phyloP scores from a whole-genome alignment of 2,888 invertebrate species.

The Parnassius smintheus region DNA sequence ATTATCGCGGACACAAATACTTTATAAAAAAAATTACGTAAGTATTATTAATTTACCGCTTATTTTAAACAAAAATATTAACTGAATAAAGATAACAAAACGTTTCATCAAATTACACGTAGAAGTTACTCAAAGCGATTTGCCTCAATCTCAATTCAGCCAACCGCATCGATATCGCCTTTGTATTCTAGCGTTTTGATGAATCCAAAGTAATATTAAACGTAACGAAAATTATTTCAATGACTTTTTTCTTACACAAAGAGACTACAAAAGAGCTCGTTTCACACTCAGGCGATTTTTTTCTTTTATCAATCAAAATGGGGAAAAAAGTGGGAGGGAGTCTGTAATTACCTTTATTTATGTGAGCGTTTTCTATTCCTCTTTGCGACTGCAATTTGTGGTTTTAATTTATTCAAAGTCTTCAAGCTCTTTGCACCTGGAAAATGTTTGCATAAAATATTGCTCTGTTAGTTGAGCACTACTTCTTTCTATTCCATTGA shows the following conservation, averaged over 20 bases:
- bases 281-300: conserved; percentile 43
- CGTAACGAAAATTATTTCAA: conserved; percentile 47
- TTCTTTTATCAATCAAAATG: conserved; percentile 48
- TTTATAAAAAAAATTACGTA: no score
- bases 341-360: conserved; percentile 75
- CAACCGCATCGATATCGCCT: conserved; percentile 32
- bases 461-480: conserved; percentile 61
- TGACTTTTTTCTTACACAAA: conserved; percentile 39
- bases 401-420: conserved; percentile 74
- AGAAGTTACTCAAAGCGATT: conserved; percentile 46
- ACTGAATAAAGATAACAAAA: conserved; percentile 13
- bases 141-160: conserved; percentile 41
- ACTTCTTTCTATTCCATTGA: conserved; percentile 54
- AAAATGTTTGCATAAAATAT: conserved; percentile 77
- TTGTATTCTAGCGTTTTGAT: conserved; percentile 39
- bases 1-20: no score
- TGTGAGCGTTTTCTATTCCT: conserved; percentile 65
- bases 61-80: neutral
- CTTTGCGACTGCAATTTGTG: conserved; percentile 70
- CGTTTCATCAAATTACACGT: conserved; percentile 48
- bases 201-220: conserved; percentile 41
- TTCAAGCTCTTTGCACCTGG: conserved; percentile 70
- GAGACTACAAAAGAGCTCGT: conserved; percentile 36
- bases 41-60: no score
- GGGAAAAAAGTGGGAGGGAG: conserved; percentile 42